Evolutionary conservation across 2,797 vertebrate genomes (phyloP).

Genomic region (Sebastolobus altivelis): DNA sequence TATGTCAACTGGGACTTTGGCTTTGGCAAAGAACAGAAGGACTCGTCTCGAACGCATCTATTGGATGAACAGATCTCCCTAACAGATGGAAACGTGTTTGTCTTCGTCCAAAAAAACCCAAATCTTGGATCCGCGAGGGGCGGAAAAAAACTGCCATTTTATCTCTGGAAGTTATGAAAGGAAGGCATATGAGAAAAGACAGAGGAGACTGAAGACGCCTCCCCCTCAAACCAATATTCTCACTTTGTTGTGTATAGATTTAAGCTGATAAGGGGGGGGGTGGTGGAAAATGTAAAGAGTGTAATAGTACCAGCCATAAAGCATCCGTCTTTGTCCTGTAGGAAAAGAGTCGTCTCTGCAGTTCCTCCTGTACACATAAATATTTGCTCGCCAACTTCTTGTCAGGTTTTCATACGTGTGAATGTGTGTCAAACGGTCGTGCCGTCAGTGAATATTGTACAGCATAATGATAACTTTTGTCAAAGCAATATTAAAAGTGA

Average conservation of each 20-base stretch:
- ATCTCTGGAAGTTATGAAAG: conserved; percentile 62
- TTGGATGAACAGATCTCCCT: conserved; percentile 76
- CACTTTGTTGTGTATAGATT: conserved; percentile 64
- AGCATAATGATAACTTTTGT: conserved; percentile 66
- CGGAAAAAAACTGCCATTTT: conserved; percentile 46
- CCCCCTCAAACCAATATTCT: conserved; percentile 32
- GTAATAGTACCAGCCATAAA: conserved; percentile 64
- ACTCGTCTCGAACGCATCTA: conserved; percentile 63
- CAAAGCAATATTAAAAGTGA: conserved; percentile 81
- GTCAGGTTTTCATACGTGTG: conserved; percentile 61
- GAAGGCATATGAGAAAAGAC: conserved; percentile 42
- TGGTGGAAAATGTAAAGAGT: conserved; percentile 60
- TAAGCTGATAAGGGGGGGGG: conserved; percentile 29
- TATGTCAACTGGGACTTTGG: conserved; percentile 78
- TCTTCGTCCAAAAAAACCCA: conserved; percentile 64
- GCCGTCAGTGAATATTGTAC: conserved; percentile 74
- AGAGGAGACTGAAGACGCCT: conserved; percentile 29
- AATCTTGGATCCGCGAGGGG: conserved; percentile 59
- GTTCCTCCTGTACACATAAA: conserved; percentile 56
- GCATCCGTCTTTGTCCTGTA: conserved; percentile 56
- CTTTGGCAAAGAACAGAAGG: conserved; percentile 71
- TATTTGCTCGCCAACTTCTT: conserved; percentile 63
- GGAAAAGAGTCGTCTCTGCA: conserved; percentile 39
- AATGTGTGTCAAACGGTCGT: conserved; percentile 57
- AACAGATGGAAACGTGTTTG: conserved; percentile 77